Evolutionary conservation across 30 jellyfish, hydroid and myxozoan genomes (phyloP), one percentile per base, ranked within the genome.

Genomic region (Aurelia sp.): DNA sequence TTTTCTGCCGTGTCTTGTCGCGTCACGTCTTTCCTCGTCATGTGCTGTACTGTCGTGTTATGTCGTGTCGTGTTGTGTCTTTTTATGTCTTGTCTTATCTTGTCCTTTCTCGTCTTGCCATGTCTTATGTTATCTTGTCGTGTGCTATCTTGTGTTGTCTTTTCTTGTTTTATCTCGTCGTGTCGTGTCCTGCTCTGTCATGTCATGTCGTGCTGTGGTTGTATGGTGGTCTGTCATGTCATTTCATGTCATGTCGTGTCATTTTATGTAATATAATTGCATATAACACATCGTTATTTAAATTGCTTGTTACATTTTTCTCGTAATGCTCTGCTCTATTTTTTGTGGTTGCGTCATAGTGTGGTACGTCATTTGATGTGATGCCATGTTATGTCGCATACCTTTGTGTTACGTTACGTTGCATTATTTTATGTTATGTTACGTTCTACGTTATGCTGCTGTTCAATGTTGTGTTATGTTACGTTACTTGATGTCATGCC

Each of bases 351-450:
- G 23, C 12, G 69, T 59, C 0, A 21, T 59, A 18, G 1, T 23
- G 53, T 33, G 57, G 18, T 31, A 35, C 41, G 78, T 61, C 62
- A 21, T 20, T 3, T 30, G 47, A 0, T 30, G 11, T 58, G 3
- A 20, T 63, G 71, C 20, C 60, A 13, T 60, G 51, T 37, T 65
- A 0, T 35, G 71, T 30, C 16, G n/a, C 65, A 16, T 62, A 21
- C 57, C 21, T 70, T 70, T 70, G 76, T 66, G 58, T 66, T 66
- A 13, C 37, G 31, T 18, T 37, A 50, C 31, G 11, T 70, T 37
- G 55, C 55, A 21, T 69, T 69, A 16, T 22, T 2, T 69, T 27
- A 16, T 22, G 11, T 69, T 27, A 21, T 35, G 79, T 11, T 1
- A 21, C 19, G 30, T 35, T 40, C 27, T 13, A 13, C 23, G 67